A percentile compares a stretch with the other conserved stretches of the same genome.
Evolutionary conservation across 53 echinoderm and acorn worm species (phyloP).

Genomic region (Zoroaster sp.): DNA sequence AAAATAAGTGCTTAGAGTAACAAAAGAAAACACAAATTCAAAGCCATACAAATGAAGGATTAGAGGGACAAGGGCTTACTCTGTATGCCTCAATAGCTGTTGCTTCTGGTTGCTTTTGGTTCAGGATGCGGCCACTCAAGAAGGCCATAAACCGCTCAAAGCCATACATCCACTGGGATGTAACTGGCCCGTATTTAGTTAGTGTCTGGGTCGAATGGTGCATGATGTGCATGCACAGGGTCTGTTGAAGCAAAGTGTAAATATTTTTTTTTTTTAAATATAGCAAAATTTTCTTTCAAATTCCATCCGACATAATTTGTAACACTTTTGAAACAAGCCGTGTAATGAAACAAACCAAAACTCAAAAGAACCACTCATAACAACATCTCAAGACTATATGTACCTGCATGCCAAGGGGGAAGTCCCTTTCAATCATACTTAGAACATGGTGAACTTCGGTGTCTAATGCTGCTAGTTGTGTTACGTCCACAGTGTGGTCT

Average conservation of each 20-base stretch:
- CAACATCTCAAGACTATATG: too few species aligned
- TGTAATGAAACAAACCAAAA: not conserved
- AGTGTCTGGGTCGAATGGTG: not conserved
- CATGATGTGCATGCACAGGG: not conserved
- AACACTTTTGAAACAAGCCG: too few species aligned
- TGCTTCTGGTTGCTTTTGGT: not conserved
- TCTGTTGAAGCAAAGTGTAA: not conserved
- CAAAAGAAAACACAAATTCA: too few species aligned
- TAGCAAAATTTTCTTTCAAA: not conserved
- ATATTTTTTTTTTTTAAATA: not conserved
- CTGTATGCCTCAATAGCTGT: not conserved
- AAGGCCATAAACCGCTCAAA: not conserved
- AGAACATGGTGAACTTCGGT: not conserved
- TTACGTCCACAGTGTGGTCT: not conserved
- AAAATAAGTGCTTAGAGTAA: too few species aligned
- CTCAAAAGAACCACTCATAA: too few species aligned
- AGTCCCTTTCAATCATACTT: not conserved
- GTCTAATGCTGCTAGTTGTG: not conserved
- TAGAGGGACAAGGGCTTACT: not conserved
- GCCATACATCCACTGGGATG: slow-evolving; percentile 3
- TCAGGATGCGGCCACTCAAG: not conserved
- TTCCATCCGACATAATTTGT: too few species aligned
- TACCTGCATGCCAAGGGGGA: not conserved
- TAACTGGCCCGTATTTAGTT: not conserved
- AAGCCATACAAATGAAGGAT: too few species aligned